These are phyloP conservation scores for Melinopterus prodromus DNA, from an alignment of 2,888 invertebrate species.

Conservation along the genomic window DNA sequence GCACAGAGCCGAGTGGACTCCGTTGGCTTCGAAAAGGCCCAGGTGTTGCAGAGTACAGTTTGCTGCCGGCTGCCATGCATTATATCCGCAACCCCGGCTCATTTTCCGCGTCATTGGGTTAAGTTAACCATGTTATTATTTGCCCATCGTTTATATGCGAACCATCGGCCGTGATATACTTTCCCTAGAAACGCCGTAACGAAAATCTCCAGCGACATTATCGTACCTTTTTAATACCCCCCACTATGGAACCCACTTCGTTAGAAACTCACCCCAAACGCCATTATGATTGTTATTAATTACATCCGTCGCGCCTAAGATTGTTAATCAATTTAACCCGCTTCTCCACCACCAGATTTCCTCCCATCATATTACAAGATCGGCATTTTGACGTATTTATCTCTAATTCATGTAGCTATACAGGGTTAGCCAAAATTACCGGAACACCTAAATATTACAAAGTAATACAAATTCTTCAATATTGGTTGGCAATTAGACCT, in stretches of 20 bases:
- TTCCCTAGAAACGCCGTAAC: neutral
- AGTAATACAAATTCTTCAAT: too few species aligned
- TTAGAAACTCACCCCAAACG: too few species aligned
- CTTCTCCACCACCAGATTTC: too few species aligned
- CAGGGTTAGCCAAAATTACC: too few species aligned
- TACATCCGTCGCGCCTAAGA: neutral
- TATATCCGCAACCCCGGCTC: conserved; percentile 55
- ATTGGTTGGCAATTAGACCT: too few species aligned
- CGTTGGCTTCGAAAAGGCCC: conserved; percentile 45
- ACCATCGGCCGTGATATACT: conserved; percentile 5
- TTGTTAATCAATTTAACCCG: too few species aligned
- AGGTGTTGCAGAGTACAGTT: conserved; percentile 49
- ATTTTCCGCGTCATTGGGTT: conserved; percentile 59
- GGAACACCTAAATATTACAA: too few species aligned
- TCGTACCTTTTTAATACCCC: conserved; percentile 16
- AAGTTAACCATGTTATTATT: conserved; percentile 50
- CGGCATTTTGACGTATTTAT: too few species aligned
- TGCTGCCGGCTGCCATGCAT: conserved; percentile 43
- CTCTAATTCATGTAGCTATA: too few species aligned
- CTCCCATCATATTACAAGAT: too few species aligned
- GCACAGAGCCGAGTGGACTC: conserved; percentile 43
- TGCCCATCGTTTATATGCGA: conserved; percentile 29
- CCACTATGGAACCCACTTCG: neutral
- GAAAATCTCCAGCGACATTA: conserved; percentile 17
- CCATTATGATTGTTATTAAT: too few species aligned